Base-by-base conservation (phyloP, 1,140 invertebrate genomes). In the Drosophila pseudoobscura region DNA sequence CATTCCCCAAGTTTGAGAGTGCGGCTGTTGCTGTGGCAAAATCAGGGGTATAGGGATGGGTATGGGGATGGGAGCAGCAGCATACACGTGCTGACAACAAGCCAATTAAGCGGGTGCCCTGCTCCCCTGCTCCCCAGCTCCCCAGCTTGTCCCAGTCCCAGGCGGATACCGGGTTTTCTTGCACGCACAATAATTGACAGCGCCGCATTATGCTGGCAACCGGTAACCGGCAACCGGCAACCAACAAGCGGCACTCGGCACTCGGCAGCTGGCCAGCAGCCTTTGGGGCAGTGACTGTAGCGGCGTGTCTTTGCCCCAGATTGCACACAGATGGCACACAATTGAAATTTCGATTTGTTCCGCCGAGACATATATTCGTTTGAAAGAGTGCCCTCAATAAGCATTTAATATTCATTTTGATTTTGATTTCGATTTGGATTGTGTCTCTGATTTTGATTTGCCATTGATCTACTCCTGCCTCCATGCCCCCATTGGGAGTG, bases 81-180 rank as follows among this genome's bases (percentile, higher is more conserved):
- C 47, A 50, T 55, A 74, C 71, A 75, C 71, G 60, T 75, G 70
- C 60, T 74, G 49, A 45, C 41, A 74, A 74, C 60, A 74, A 75
- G 43, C 71, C 71, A 75, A 75, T 75, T 75, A 74, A 75, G 41
- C 41, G 43, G 49, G 22, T 71, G 54, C 47, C 68, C 52, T 17
- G 29, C 44, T 43, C 13, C 24, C 17, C 17, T 17, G 17, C 17
- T 17, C 17, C 20, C 20, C 20, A 2, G 17, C 17, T 17, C 17
- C 20, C 20, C 20, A 2, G 20, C 2, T 20, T 20, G 1, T 20
- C 20, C 20, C 20, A 20, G 20, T 20, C 20, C 20, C 43, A 15
- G 22, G 2, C 22, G 20, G 45, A 11, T 47, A 5, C 17, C 45
- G 9, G 45, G 7, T 0, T 45, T 43, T 17, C 7, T 39, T 31